These are phyloP conservation scores for Pardosa pseudoannulata DNA, from an alignment of 2,888 invertebrate genomes.

Conservation along the genomic window DNA sequence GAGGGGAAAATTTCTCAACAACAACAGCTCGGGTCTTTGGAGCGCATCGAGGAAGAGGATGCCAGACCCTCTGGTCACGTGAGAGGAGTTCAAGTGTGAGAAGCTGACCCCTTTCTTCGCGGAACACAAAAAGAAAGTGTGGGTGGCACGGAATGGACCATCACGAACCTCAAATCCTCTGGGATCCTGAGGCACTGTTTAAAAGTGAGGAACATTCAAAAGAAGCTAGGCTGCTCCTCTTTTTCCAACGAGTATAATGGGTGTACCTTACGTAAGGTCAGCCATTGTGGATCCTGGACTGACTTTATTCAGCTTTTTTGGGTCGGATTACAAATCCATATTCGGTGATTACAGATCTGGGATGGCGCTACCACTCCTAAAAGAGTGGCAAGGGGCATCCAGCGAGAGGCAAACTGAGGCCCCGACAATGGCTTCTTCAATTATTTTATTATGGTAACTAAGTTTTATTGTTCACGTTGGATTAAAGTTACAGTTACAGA, in stretches of 20 bases:
- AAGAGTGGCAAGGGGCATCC: background rate
- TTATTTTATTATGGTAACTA: background rate
- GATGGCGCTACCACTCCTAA: background rate
- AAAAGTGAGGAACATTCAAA: background rate
- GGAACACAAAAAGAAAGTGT: background rate
- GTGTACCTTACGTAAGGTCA: background rate
- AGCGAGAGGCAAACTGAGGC: background rate
- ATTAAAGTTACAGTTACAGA: too few relatives aligned
- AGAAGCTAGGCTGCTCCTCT: background rate
- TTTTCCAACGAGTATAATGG: background rate
- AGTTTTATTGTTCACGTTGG: background rate
- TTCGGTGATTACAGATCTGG: background rate
- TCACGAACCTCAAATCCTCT: background rate
- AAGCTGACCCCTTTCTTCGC: conserved; percentile 39
- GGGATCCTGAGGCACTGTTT: background rate
- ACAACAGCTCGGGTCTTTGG: background rate
- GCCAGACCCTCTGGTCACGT: background rate
- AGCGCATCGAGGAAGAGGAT: conserved; percentile 4
- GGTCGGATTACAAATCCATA: conserved; percentile 5
- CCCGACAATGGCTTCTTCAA: background rate
- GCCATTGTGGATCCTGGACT: background rate
- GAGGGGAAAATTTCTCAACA: background rate
- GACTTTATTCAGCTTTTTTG: background rate
- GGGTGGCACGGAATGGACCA: conserved; percentile 27
- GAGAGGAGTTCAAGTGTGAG: conserved; percentile 35